phyloP scores from a whole-genome alignment of 2,113 vertebrate species.

The Coregonus clupeaformis region DNA sequence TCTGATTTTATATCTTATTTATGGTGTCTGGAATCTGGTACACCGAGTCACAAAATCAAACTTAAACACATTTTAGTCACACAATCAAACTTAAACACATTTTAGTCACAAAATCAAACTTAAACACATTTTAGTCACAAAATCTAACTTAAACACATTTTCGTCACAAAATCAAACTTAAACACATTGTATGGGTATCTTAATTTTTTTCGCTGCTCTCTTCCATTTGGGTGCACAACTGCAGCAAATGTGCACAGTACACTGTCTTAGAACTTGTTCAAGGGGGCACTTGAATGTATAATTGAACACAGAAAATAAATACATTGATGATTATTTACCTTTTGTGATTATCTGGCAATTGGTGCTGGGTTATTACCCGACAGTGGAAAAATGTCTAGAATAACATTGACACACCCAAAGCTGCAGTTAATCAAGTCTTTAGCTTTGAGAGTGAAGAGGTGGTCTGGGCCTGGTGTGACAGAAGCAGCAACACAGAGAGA shows the following conservation, averaged over 20 bases:
- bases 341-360: constrained; percentile 41
- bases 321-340: constrained; percentile 21
- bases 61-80: not conserved
- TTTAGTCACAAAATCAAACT: not conserved
- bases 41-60: not conserved
- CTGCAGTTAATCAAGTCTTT: constrained; percentile 53
- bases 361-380: constrained; percentile 26
- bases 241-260: not conserved
- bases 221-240: not conserved
- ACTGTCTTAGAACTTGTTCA: constrained; percentile 26
- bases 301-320: constrained; percentile 30
- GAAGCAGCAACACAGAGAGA: constrained; percentile 3
- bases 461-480: constrained; percentile 23
- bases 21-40: not conserved
- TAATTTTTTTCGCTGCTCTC: not conserved
- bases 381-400: constrained; percentile 26
- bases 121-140: not conserved
- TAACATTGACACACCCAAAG: constrained; percentile 39
- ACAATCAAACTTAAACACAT: not conserved
- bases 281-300: constrained; percentile 23
- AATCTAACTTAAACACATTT: too few relatives aligned
- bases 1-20: not conserved
- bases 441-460: constrained; percentile 10
- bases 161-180: not conserved
- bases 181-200: not conserved